Percentiles rank a stretch among this genome's conserved stretches.
phyloP scores from a whole-genome alignment of 2,113 vertebrate species.

The Scomber japonicus region DNA sequence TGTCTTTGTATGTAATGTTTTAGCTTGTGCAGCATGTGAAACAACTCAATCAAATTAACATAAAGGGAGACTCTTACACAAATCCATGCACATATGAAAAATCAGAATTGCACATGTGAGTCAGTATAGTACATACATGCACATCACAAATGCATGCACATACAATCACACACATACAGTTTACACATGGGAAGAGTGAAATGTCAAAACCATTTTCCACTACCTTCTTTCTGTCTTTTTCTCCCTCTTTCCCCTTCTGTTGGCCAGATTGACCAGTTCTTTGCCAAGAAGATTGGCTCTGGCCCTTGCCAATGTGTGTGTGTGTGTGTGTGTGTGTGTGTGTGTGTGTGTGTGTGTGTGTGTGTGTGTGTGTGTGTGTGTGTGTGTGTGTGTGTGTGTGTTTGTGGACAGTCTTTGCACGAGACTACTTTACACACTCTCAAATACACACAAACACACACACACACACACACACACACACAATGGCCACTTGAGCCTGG shows the following conservation, averaged over 20 bases:
- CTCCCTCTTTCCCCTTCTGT: slow-evolving; percentile 42
- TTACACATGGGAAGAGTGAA: slow-evolving; percentile 43
- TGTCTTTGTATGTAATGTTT: background rate
- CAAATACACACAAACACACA: slow-evolving; percentile 9
- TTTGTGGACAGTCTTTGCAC: background rate
- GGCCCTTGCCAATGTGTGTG: slow-evolving; percentile 32
- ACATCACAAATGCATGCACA: background rate
- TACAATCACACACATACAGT: background rate
- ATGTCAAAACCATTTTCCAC: slow-evolving; percentile 56
- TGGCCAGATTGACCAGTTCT: slow-evolving; percentile 54
- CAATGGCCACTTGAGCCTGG: no score
- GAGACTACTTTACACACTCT: background rate
- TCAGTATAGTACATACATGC: background rate
- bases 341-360: slow-evolving; percentile 4
- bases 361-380: background rate
- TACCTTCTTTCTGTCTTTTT: slow-evolving; percentile 28
- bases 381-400: no score
- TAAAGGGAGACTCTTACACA: background rate
- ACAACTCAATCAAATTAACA: no score
- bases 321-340: slow-evolving; percentile 19
- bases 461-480: slow-evolving; percentile 13
- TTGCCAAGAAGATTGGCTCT: slow-evolving; percentile 62
- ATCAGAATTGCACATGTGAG: background rate
- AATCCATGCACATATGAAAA: background rate
- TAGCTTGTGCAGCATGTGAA: background rate